Percentiles rank a stretch among this genome's conserved stretches.
phyloP scores from a whole-genome alignment of 2,113 vertebrate genomes.

The Clarias gariepinus region DNA sequence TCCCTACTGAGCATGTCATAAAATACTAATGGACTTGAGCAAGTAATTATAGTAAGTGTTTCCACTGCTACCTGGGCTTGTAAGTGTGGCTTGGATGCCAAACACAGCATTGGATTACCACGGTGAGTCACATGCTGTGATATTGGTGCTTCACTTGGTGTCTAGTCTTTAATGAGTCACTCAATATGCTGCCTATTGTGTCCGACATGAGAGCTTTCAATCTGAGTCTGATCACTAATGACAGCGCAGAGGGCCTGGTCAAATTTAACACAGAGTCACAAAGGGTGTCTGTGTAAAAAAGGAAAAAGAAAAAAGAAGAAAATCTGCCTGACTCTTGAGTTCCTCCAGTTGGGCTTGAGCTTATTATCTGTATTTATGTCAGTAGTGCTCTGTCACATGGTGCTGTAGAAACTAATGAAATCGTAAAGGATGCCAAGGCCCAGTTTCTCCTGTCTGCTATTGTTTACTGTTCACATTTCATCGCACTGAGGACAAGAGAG shows the following conservation, averaged over 20 bases:
- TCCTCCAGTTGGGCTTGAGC: conserved; percentile 14
- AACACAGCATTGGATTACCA: conserved; percentile 30
- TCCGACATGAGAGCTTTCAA: conserved; percentile 41
- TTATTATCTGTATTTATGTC: conserved; percentile 52
- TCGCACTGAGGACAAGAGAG: conserved; percentile 4
- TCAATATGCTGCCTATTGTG: conserved; percentile 51
- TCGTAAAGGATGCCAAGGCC: conserved; percentile 31
- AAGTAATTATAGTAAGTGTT: conserved; percentile 48
- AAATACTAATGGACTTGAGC: conserved; percentile 47
- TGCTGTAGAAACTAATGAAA: conserved; percentile 34
- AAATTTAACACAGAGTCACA: conserved; percentile 22
- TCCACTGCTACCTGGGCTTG: conserved; percentile 38
- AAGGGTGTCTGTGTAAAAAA: conserved; percentile 20
- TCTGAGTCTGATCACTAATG: conserved; percentile 40
- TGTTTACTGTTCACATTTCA: conserved; percentile 28
- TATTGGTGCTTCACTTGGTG: conserved; percentile 39
- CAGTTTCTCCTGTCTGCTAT: conserved; percentile 27
- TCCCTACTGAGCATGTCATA: conserved; percentile 22
- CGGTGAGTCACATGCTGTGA: conserved; percentile 35
- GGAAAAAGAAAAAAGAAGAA: conserved; percentile 5
- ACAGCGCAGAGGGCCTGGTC: conserved; percentile 29
- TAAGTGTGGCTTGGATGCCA: conserved; percentile 12
- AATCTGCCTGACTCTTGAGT: conserved; percentile 25
- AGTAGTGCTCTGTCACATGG: conserved; percentile 40
- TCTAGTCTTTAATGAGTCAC: conserved; percentile 52